These are phyloP conservation scores for Macquaria australasica DNA, from an alignment of 2,113 vertebrate genomes.

Conservation along the genomic window DNA sequence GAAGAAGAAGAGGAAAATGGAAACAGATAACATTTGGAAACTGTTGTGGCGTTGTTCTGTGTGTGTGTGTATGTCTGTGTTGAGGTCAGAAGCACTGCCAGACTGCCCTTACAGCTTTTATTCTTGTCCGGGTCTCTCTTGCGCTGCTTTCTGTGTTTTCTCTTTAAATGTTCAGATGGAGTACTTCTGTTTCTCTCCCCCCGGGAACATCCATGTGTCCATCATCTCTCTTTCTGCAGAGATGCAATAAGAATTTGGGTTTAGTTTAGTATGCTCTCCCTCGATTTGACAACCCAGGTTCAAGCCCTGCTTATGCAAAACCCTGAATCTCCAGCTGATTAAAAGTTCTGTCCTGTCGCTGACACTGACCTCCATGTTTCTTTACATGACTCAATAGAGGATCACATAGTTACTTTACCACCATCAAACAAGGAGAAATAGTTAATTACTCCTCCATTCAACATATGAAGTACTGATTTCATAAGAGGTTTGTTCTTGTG, in stretches of 20 bases:
- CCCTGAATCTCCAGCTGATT: neutral
- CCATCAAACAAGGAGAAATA: neutral
- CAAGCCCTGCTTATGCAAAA: neutral
- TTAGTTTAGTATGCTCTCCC: neutral
- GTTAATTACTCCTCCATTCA: neutral
- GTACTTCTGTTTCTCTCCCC: neutral
- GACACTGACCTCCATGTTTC: neutral
- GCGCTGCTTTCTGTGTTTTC: rapidly evolving
- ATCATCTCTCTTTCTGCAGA: slow-evolving; percentile 16
- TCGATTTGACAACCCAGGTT: neutral
- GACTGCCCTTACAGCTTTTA: neutral
- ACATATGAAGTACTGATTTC: neutral
- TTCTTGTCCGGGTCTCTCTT: neutral
- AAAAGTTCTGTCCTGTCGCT: neutral
- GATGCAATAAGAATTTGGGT: neutral
- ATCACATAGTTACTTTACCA: neutral
- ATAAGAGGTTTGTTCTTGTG: neutral
- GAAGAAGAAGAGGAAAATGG: neutral
- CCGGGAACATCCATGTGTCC: neutral
- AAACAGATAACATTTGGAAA: neutral
- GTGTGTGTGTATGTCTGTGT: neutral
- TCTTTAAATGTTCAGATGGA: neutral
- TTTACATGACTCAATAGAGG: neutral
- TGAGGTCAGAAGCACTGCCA: neutral
- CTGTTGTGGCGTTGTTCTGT: neutral